phyloP scores from a whole-genome alignment of 2,113 vertebrate species.

The Mungos mungo region DNA sequence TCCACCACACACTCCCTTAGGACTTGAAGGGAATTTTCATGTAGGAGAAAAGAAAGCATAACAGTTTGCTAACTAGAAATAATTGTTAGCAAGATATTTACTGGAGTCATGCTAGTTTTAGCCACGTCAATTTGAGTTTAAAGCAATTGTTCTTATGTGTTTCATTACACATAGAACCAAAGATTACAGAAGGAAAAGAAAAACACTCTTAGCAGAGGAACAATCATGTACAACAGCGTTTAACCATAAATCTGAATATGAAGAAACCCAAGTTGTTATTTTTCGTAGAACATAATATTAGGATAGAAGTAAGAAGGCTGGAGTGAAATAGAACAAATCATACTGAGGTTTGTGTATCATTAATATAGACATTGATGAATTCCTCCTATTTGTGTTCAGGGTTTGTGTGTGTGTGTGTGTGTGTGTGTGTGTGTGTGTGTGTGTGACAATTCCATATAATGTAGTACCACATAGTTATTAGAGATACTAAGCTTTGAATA shows the following conservation, averaged over 20 bases:
- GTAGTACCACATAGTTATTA: not conserved
- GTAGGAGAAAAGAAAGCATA: not conserved
- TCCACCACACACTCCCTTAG: not conserved
- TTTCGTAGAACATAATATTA: not conserved
- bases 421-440: too few species aligned
- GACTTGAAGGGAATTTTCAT: not conserved
- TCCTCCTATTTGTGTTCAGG: not conserved
- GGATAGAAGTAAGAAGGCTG: not conserved
- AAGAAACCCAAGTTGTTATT: not conserved
- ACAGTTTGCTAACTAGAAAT: not conserved
- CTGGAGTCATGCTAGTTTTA: not conserved
- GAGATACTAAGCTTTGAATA: not conserved
- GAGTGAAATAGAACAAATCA: not conserved
- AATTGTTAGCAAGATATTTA: not conserved
- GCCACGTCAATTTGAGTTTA: not conserved
- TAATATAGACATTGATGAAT: not conserved
- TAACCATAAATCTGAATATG: not conserved
- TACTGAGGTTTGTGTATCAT: not conserved
- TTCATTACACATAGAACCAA: not conserved
- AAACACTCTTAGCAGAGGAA: not conserved
- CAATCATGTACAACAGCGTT: not conserved
- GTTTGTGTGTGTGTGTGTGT: not conserved
- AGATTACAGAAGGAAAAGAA: not conserved
- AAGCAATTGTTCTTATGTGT: not conserved
- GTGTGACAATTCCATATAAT: not conserved